phyloP scores from a whole-genome alignment of 2,797 vertebrate genomes.

The Cygnus olor region DNA sequence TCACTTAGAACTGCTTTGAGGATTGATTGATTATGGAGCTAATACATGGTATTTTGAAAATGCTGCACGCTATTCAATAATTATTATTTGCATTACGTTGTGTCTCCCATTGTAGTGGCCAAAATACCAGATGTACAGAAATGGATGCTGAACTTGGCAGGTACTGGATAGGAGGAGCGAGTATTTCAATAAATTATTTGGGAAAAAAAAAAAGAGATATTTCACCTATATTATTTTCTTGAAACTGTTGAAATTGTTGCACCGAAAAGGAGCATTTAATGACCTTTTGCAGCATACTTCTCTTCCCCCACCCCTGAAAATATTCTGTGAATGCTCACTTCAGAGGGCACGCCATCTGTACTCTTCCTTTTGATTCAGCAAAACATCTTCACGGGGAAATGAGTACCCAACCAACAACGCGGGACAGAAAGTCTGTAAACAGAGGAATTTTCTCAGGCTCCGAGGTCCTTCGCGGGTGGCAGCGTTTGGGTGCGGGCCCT shows the following conservation, averaged over 20 bases:
- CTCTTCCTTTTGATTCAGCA: neutral
- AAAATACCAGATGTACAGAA: slow-evolving; percentile 27
- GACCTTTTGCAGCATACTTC: neutral
- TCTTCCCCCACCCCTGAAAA: neutral
- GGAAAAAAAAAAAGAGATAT: neutral
- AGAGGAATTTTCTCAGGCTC: slow-evolving; percentile 32
- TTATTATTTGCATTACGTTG: slow-evolving; percentile 23
- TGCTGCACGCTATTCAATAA: neutral
- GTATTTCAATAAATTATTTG: neutral
- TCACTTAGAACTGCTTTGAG: neutral
- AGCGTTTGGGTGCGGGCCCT: neutral
- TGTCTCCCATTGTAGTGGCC: slow-evolving; percentile 6
- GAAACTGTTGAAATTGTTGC: neutral
- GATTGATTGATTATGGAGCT: slow-evolving; percentile 43
- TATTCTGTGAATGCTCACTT: neutral
- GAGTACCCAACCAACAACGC: neutral
- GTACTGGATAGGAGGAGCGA: neutral
- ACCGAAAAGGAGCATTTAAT: neutral
- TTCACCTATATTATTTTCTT: neutral
- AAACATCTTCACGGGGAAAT: neutral
- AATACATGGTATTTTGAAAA: neutral
- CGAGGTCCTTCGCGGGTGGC: neutral
- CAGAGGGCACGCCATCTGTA: neutral
- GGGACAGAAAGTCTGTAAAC: neutral
- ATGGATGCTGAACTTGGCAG: slow-evolving; percentile 13